Evolutionary conservation across 2,113 vertebrate genomes (phyloP).

Genomic region (Antechinus stuartii): DNA sequence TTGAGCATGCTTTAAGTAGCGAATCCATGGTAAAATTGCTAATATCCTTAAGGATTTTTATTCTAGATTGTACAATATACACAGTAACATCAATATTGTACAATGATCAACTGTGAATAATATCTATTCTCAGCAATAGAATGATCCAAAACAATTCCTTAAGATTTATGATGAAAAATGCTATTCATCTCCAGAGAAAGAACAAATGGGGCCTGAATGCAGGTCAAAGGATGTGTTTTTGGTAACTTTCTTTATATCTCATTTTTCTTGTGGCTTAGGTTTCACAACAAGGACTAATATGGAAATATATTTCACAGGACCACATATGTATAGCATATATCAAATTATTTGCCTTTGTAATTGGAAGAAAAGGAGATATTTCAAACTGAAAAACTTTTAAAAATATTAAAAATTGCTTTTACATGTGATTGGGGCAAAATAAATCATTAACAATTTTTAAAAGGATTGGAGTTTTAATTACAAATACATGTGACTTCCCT

Average conservation of each 20-base stretch:
- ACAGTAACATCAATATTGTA: neutral
- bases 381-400: neutral
- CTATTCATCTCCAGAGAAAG: neutral
- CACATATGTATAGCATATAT: neutral
- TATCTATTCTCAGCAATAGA: neutral
- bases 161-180: neutral
- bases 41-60: neutral
- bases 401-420: neutral
- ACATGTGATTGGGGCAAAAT: neutral
- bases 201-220: neutral
- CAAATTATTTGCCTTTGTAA: neutral
- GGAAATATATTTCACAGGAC: neutral
- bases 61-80: neutral
- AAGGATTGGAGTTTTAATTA: slow-evolving; percentile 11
- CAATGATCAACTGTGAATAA: neutral
- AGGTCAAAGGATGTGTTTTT: neutral
- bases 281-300: neutral
- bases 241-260: neutral
- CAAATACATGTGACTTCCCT: slow-evolving; percentile 12
- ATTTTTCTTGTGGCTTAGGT: neutral
- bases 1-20: neutral
- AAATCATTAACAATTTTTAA: neutral
- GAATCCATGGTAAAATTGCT: neutral
- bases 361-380: neutral
- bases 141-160: neutral